Evolutionary conservation across 2,797 vertebrate genomes (phyloP), one percentile per base, ranked within the genome.

Genomic region (Coregonus ussuriensis): DNA sequence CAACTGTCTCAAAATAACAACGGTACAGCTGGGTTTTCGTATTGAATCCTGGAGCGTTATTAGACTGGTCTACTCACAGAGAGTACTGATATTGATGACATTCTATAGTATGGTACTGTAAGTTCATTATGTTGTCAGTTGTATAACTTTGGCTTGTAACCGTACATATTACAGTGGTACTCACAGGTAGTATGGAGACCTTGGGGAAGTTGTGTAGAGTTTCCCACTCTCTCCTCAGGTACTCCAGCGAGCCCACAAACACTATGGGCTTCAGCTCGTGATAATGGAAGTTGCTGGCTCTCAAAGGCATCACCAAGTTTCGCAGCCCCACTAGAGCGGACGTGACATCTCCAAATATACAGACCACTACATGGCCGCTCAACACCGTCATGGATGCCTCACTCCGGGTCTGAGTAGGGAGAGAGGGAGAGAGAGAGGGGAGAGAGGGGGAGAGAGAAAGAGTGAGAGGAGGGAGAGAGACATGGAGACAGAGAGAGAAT

Each of bases 281-380:
- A 89, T 97, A 99, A 93, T 99, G 98, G 88, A 99, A 99, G 92
- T 99, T 99, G 94, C 98, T 99, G 86, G 98, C 98, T 94, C 98
- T 96, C 89, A 99, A 95, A 76, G 98, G 98, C 98, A 99, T 99
- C 94, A 99, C 98, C 92, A 99, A 92, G 95, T 99, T 99, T 92
- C 98, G 95, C 91, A 99, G 95, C 90, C 98, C 98, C 90, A 99
- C 98, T 89, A 99, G 94, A 90, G 98, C 98, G 82, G 98, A 99
- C 81, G 95, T 96, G 94, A 98, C 94, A 88, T 99, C 98, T 76
- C 98, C 98, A 92, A 99, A 99, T 95, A 99, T 99, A 94, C 98
- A 99, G 92, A 99, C 98, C 86, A 99, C 98, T 31, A 99, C 98
- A 85, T 99, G 98, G 83, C 98, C 98, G 81, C 98, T 99, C 91